Conservation (phyloP, 2,113 vertebrate species). For the Corythornis madagascariensis region DNA sequence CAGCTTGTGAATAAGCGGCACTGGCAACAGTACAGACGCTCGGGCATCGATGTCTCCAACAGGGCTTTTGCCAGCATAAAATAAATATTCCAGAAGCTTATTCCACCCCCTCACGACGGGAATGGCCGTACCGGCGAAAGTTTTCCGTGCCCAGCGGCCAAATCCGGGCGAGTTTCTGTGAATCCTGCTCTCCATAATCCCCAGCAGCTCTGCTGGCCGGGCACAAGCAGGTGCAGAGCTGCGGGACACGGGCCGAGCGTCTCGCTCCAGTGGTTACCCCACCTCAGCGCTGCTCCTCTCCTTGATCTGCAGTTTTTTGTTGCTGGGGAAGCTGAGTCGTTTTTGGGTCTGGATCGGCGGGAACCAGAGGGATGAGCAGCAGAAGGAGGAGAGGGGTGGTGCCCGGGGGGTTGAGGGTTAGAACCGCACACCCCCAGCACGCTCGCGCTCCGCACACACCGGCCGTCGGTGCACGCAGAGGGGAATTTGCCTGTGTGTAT, state of each 20-base stretch:
- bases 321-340: too few species aligned
- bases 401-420: neutral
- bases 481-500: neutral
- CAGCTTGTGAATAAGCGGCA: neutral
- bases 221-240: conserved; percentile 55
- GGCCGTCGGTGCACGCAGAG: neutral
- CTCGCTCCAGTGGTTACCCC: conserved; percentile 16
- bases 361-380: neutral
- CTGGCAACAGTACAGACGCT: neutral
- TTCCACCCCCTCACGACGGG: neutral
- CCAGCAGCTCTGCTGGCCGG: neutral
- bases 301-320: neutral
- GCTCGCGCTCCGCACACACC: neutral
- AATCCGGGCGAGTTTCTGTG: neutral
- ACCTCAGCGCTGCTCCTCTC: neutral
- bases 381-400: too few species aligned
- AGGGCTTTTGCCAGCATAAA: neutral
- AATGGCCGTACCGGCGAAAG: neutral
- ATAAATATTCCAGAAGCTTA: neutral
- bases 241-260: conserved; percentile 46
- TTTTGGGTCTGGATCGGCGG: neutral
- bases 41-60: conserved; percentile 1
- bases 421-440: neutral
- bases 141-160: neutral
- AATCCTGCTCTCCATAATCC: neutral